Conservation (phyloP, 2,797 vertebrate species). For the Antennarius maculatus region DNA sequence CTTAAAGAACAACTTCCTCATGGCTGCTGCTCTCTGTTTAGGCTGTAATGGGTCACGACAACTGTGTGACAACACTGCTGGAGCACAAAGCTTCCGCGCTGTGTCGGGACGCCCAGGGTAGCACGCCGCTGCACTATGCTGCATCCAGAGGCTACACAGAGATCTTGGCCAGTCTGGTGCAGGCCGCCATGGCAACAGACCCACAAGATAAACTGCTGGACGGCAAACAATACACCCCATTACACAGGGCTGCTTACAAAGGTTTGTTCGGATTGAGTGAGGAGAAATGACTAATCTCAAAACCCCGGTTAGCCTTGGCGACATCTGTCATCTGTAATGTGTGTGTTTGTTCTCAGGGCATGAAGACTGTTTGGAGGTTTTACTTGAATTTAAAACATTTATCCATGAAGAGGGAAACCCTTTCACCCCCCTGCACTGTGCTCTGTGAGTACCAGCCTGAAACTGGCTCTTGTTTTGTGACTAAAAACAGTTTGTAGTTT, state of each 20-base stretch:
- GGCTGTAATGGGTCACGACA: constrained; percentile 92
- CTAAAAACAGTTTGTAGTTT: background rate
- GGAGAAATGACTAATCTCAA: constrained; percentile 3
- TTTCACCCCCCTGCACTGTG: constrained; percentile 99
- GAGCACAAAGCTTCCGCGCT: constrained; percentile 92
- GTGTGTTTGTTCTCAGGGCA: constrained; percentile 83
- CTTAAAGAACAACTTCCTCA: background rate
- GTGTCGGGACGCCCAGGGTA: constrained; percentile 92
- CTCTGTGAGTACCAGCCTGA: constrained; percentile 88
- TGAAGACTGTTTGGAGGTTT: constrained; percentile 99
- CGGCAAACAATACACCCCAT: constrained; percentile 93
- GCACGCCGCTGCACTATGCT: constrained; percentile 93
- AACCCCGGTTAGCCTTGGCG: constrained; percentile 1
- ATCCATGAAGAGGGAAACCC: constrained; percentile 94
- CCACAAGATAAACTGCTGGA: constrained; percentile 92
- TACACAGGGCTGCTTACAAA: constrained; percentile 98
- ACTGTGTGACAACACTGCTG: constrained; percentile 92
- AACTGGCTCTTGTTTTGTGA: background rate
- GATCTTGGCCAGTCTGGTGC: constrained; percentile 88
- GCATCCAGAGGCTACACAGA: constrained; percentile 91
- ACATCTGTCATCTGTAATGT: constrained; percentile 8
- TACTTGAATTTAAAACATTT: constrained; percentile 98
- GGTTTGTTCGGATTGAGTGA: constrained; percentile 75
- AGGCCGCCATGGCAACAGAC: constrained; percentile 88
- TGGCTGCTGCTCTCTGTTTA: constrained; percentile 47